Evolutionary conservation across 2,113 vertebrate species (phyloP), one percentile per base, ranked within the genome.

Genomic region (Tor tambroides): DNA sequence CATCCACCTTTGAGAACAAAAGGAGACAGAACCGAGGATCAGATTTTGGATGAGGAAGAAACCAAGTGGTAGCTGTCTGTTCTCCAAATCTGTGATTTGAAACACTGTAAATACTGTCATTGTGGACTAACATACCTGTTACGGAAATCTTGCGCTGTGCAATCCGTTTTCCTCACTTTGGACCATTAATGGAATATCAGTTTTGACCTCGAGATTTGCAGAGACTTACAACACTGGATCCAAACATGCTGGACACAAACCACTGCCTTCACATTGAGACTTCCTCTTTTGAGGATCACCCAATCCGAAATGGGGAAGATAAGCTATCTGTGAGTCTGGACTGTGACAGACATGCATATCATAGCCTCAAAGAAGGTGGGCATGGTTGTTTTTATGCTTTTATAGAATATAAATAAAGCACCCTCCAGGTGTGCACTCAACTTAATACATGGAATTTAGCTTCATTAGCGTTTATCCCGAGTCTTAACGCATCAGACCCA

Each of bases 361-460:
- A 94, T 92, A 95, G 91, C 89, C 91, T 95, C 86, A 95, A 95
- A 92, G 95, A 96, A 95, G 95, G 95, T 95, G 94, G 92, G 95
- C 74, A 1, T 51, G 32, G 26, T 38, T 84, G 30, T 51, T 56
- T 41, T 59, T 84, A 26, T 56, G 8, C 15, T 38, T 74, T 3
- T n/a, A 9, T 54, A 6, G 15, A 30, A 49, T 78, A 30, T 56
- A 21, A 30, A 78, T 78, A 32, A 78, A 51, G 7, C 15, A 54
- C 49, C 8, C 49, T 54, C 46, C 76, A 78, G 76, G 28, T 78
- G 28, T 54, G 28, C 28, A 77, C 43, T n/a, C 38, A 41, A 67
- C 2, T 49, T 38, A 65, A n/a, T 82, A n/a, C 3, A 46, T 54
- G 51, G 0, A 30, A 46, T 67, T 85, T 23, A 51, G 5, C 49